These are phyloP conservation scores for Ochropleura leucogaster DNA, from an alignment of 2,888 invertebrate species.

Conservation along the genomic window DNA sequence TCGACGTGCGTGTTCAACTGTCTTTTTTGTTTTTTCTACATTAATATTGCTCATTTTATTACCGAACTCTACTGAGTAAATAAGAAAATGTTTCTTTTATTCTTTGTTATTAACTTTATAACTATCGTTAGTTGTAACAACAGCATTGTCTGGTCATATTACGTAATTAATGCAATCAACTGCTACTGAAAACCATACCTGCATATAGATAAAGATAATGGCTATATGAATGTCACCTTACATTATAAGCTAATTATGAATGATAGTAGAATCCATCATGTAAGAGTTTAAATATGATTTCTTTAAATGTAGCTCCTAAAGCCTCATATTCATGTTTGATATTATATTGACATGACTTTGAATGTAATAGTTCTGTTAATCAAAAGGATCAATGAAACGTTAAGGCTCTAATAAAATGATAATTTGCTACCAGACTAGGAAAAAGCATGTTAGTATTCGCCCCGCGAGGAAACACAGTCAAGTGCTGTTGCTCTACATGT, in stretches of 20 bases:
- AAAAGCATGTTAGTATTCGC: slow-evolving; percentile 81
- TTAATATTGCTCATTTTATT: slow-evolving; percentile 74
- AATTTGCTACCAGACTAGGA: slow-evolving; percentile 78
- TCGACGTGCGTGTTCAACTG: slow-evolving; percentile 74
- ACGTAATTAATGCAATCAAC: slow-evolving; percentile 20
- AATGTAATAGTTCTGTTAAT: slow-evolving; percentile 49
- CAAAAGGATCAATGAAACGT: slow-evolving; percentile 68
- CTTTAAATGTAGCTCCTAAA: neutral
- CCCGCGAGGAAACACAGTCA: slow-evolving; percentile 70
- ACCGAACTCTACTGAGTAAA: slow-evolving; percentile 67
- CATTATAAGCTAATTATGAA: slow-evolving; percentile 29
- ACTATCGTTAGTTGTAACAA: slow-evolving; percentile 36
- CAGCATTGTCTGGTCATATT: slow-evolving; percentile 19
- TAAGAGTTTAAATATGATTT: slow-evolving; percentile 7
- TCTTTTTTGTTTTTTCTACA: slow-evolving; percentile 75
- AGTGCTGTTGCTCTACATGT: slow-evolving; percentile 58
- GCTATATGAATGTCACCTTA: slow-evolving; percentile 38
- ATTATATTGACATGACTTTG: slow-evolving; percentile 34
- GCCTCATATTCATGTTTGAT: neutral
- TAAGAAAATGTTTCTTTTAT: slow-evolving; percentile 53
- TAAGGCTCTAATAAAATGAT: slow-evolving; percentile 70
- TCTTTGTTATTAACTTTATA: slow-evolving; percentile 45
- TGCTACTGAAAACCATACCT: slow-evolving; percentile 34
- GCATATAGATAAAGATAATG: slow-evolving; percentile 28
- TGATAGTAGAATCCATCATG: slow-evolving; percentile 18